Conservation (phyloP, 2,113 vertebrate species). For the Corythoichthys haematopterus region DNA sequence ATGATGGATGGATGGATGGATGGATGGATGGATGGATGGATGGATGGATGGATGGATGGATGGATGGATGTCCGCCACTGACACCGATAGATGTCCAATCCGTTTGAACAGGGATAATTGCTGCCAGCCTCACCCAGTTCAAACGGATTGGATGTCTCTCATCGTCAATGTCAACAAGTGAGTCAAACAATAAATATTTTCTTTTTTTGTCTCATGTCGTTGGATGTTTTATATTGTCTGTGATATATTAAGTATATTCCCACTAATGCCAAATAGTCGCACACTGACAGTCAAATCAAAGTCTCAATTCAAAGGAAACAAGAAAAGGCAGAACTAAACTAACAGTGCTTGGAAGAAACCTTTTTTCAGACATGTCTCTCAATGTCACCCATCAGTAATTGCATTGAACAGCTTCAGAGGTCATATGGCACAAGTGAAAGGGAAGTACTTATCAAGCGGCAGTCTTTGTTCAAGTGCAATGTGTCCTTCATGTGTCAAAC, state of each 20-base stretch:
- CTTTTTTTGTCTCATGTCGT: too few relatives aligned
- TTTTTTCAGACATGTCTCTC: background rate
- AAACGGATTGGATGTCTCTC: too few relatives aligned
- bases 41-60: too few relatives aligned
- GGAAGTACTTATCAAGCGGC: background rate
- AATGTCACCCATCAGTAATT: background rate
- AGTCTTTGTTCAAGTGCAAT: background rate
- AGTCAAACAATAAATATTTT: too few relatives aligned
- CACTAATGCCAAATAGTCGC: background rate
- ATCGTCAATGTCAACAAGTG: too few relatives aligned
- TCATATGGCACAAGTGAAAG: background rate
- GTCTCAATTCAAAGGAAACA: background rate
- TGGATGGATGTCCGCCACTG: too few relatives aligned
- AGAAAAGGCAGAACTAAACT: background rate
- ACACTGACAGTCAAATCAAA: background rate
- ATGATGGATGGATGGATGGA: too few relatives aligned
- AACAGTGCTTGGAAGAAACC: background rate
- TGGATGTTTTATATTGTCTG: too few relatives aligned
- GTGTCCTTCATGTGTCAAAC: conserved; percentile 7
- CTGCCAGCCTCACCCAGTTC: too few relatives aligned
- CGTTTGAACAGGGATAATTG: too few relatives aligned
- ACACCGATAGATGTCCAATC: too few relatives aligned
- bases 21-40: too few relatives aligned
- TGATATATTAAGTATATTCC: background rate
- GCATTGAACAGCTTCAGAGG: conserved; percentile 1